Percentiles rank a stretch among this genome's conserved stretches.
Evolutionary conservation across 92 coral and sea anemone genomes (phyloP).

Genomic region (Scolanthus callimorphus): DNA sequence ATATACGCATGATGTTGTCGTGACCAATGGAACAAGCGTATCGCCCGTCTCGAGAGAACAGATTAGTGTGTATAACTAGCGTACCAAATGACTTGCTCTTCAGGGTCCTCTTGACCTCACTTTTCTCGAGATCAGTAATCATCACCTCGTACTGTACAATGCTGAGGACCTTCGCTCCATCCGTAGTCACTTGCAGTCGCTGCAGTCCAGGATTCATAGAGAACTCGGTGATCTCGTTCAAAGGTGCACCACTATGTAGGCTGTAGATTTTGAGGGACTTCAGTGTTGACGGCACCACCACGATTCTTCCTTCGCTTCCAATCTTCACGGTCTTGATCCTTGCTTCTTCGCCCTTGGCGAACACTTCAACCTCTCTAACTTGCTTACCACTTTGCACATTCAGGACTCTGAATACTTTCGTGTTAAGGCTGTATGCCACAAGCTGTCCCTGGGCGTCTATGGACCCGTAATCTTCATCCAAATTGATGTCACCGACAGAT

Average conservation of each 20-base stretch:
- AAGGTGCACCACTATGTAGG: slow-evolving; percentile 41
- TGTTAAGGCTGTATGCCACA: slow-evolving; percentile 54
- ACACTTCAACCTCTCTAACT: slow-evolving; percentile 41
- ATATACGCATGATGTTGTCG: slow-evolving; percentile 82
- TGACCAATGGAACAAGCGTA: slow-evolving; percentile 51
- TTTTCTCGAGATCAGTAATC: slow-evolving; percentile 57
- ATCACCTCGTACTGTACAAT: slow-evolving; percentile 63
- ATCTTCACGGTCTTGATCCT: slow-evolving; percentile 49
- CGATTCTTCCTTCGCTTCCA: slow-evolving; percentile 40
- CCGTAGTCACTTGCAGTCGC: slow-evolving; percentile 55
- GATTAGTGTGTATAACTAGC: slow-evolving; percentile 50
- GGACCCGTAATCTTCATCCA: slow-evolving; percentile 54
- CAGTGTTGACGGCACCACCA: slow-evolving; percentile 54
- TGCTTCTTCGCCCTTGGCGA: slow-evolving; percentile 23
- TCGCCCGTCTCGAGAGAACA: slow-evolving; percentile 62
- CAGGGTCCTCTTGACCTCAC: slow-evolving; percentile 53
- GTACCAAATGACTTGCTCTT: slow-evolving; percentile 69
- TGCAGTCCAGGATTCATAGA: slow-evolving; percentile 56
- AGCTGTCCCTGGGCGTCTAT: slow-evolving; percentile 44
- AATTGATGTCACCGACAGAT: slow-evolving; percentile 41
- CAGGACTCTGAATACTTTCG: slow-evolving; percentile 42
- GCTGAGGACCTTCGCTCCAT: slow-evolving; percentile 48
- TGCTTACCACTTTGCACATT: slow-evolving; percentile 45
- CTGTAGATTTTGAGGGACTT: slow-evolving; percentile 51
- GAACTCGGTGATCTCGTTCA: slow-evolving; percentile 55